These are phyloP conservation scores for Rhynchophorus ferrugineus DNA, from an alignment of 1,140 invertebrate genomes.

Conservation along the genomic window DNA sequence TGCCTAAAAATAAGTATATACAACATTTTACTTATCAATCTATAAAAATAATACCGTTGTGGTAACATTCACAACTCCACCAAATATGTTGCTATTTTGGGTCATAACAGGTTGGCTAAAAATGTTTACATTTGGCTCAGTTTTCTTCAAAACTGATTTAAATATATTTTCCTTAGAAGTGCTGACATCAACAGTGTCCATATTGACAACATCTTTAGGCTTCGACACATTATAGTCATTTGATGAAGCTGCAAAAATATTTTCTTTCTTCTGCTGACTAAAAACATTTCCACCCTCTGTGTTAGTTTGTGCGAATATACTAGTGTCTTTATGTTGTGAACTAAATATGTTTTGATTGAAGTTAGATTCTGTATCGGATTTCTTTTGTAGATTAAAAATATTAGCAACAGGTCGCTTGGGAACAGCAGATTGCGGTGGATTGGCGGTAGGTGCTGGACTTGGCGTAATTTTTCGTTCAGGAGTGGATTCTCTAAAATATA, in stretches of 20 bases:
- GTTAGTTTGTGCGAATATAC: conserved; percentile 18
- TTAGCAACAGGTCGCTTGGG: conserved; percentile 1
- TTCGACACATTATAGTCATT: too few species aligned
- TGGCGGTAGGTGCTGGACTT: not conserved
- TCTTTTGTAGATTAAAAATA: conserved; percentile 8
- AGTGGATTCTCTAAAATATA: conserved; percentile 13
- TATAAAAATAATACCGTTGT: too few species aligned
- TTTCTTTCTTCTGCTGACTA: not conserved
- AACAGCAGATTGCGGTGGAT: not conserved
- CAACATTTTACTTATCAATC: too few species aligned
- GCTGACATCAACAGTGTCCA: too few species aligned
- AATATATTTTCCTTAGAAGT: not conserved
- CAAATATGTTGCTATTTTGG: not conserved
- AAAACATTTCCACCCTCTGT: conserved; percentile 4
- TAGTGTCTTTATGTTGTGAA: not conserved
- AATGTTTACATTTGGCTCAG: not conserved
- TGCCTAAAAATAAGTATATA: too few species aligned
- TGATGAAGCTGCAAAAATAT: not conserved
- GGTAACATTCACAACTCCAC: too few species aligned
- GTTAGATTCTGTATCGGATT: not conserved
- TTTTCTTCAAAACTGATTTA: not conserved
- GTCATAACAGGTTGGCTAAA: not conserved
- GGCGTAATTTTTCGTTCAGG: conserved; percentile 13
- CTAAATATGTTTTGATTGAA: not conserved
- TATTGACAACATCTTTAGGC: too few species aligned